A percentile compares a stretch with the other conserved stretches of the same genome.
Conservation (phyloP, 2,797 vertebrate genomes). For the Danio albolineatus region DNA sequence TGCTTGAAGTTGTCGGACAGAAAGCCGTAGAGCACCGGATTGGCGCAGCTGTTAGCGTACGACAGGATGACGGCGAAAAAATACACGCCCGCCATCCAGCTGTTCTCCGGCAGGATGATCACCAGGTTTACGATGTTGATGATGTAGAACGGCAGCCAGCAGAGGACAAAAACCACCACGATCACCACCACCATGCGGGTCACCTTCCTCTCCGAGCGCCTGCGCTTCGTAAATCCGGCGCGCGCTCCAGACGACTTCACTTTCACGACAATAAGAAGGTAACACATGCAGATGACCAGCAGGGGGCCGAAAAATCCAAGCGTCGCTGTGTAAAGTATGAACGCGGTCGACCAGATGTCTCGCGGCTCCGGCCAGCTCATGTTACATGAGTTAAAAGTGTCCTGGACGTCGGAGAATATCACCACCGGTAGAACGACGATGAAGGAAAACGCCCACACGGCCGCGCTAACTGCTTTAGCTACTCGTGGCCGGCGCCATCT, state of each 20-base stretch:
- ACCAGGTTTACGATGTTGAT: constrained; percentile 95
- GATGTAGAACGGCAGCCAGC: constrained; percentile 96
- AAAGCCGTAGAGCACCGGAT: constrained; percentile 95
- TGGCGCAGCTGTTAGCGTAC: constrained; percentile 96
- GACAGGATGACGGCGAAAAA: constrained; percentile 93
- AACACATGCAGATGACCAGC: constrained; percentile 94
- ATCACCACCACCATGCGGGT: constrained; percentile 96
- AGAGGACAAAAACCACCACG: constrained; percentile 92
- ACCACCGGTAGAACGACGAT: constrained; percentile 94
- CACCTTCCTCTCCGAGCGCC: constrained; percentile 92
- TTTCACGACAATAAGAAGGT: constrained; percentile 92
- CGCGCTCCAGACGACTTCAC: constrained; percentile 89
- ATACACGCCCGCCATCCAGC: constrained; percentile 88
- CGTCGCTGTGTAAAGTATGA: constrained; percentile 93
- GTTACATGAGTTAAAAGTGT: constrained; percentile 91
- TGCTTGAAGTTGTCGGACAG: constrained; percentile 96
- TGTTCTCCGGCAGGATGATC: constrained; percentile 91
- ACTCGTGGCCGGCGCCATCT: constrained; percentile 91
- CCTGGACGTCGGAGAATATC: constrained; percentile 92
- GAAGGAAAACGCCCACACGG: constrained; percentile 90
- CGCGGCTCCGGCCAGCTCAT: constrained; percentile 96
- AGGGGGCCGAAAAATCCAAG: constrained; percentile 94
- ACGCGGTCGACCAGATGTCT: constrained; percentile 88
- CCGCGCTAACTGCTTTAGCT: constrained; percentile 89
- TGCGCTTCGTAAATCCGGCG: constrained; percentile 86